Conservation (phyloP, 2,797 vertebrate genomes). For the Aphelocoma californica region DNA sequence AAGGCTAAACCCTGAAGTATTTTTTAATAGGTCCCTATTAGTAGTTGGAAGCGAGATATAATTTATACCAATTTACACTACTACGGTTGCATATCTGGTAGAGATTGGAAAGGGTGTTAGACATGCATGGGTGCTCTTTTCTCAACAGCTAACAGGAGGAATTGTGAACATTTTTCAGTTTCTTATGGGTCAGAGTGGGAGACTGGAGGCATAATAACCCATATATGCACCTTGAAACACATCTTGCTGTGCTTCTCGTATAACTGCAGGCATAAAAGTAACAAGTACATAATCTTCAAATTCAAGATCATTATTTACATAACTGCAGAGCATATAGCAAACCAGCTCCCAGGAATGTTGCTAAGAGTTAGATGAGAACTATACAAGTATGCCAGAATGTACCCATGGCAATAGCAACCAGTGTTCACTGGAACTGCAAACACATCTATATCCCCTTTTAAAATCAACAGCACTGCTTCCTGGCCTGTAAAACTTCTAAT, state of each 20-base stretch:
- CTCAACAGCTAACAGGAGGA: background rate
- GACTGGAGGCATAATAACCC: background rate
- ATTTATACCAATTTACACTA: background rate
- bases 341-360: background rate
- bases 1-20: background rate
- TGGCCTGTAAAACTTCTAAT: background rate
- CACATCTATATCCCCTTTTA: background rate
- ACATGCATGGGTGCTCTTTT: background rate
- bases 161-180: background rate
- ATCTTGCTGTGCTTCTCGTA: background rate
- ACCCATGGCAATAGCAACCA: background rate
- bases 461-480: background rate
- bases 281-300: background rate
- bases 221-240: background rate
- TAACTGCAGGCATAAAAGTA: background rate
- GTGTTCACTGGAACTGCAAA: background rate
- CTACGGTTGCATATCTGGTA: background rate
- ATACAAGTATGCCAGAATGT: background rate
- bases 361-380: background rate
- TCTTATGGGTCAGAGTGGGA: background rate
- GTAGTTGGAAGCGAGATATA: background rate
- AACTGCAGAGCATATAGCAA: background rate
- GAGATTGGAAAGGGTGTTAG: background rate
- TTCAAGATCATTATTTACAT: background rate
- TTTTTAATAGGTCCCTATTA: background rate